These are phyloP conservation scores for Sycobia sp. DNA, from an alignment of 1,140 invertebrate species.

Conservation along the genomic window DNA sequence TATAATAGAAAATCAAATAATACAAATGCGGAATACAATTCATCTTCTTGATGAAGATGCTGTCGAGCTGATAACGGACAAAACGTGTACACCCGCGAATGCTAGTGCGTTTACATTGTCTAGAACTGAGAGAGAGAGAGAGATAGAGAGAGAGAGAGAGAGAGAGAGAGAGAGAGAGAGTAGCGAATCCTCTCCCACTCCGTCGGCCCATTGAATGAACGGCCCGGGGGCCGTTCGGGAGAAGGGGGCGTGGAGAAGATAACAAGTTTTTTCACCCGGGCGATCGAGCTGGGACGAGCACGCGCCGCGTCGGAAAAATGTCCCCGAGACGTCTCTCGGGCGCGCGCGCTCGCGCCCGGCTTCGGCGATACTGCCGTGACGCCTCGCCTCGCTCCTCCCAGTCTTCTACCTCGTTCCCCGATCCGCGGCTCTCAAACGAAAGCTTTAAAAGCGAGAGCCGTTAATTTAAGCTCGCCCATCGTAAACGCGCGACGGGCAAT, in stretches of 20 bases:
- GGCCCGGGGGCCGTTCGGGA: no score
- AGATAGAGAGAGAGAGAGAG: no score
- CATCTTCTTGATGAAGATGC: neutral
- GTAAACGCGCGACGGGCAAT: constrained; percentile 18
- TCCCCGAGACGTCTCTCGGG: neutral
- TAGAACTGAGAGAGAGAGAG: no score
- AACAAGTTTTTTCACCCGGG: constrained; percentile 7
- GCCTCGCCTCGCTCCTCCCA: no score
- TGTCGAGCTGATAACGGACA: constrained; percentile 8
- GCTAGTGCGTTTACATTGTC: constrained; percentile 5
- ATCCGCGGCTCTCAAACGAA: constrained; percentile 22
- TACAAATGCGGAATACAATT: no score
- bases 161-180: neutral
- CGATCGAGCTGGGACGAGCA: neutral
- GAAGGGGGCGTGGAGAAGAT: neutral
- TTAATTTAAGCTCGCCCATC: constrained; percentile 26
- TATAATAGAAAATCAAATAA: neutral
- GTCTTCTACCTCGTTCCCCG: no score
- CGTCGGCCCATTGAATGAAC: neutral
- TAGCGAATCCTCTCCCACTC: neutral
- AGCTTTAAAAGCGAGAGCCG: constrained; percentile 22
- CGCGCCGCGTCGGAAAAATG: neutral
- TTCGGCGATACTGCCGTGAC: constrained; percentile 18
- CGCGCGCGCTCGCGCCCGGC: no score
- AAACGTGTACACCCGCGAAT: neutral